Evolutionary conservation across 53 echinoderm and acorn worm genomes (phyloP).

Genomic region (Arbacia lixula): DNA sequence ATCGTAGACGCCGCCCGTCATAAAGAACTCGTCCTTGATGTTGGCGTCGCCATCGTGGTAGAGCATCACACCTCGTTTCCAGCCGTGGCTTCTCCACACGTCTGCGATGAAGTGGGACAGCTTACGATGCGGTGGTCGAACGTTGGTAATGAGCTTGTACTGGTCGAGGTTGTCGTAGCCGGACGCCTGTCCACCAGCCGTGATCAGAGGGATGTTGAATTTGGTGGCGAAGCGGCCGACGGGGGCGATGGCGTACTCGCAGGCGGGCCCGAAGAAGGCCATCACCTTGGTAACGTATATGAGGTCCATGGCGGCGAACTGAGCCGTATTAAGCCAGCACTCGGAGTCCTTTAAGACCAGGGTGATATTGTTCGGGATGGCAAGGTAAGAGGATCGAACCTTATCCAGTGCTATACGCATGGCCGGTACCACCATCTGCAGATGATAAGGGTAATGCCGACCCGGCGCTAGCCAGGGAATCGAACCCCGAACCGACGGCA

Average conservation of each 20-base stretch:
- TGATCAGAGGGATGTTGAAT: constrained; percentile 79
- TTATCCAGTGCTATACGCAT: constrained; percentile 76
- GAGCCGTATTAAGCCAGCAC: constrained; percentile 52
- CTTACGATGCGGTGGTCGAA: constrained; percentile 59
- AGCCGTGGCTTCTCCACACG: constrained; percentile 37
- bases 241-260: constrained; percentile 80
- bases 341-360: constrained; percentile 51
- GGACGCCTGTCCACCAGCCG: constrained; percentile 71
- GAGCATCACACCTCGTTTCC: constrained; percentile 66
- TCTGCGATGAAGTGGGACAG: constrained; percentile 52
- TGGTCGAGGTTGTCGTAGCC: constrained; percentile 53
- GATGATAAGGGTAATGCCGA: constrained; percentile 41
- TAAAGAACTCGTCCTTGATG: constrained; percentile 41
- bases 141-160: constrained; percentile 64
- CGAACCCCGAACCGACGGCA: constrained; percentile 14
- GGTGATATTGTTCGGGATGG: constrained; percentile 38
- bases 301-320: constrained; percentile 68
- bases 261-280: constrained; percentile 82
- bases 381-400: constrained; percentile 40
- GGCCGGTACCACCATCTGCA: constrained; percentile 75
- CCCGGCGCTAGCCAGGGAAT: constrained; percentile 40
- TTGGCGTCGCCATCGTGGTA: constrained; percentile 56
- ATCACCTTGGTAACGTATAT: constrained; percentile 53
- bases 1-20: constrained; percentile 19
- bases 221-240: constrained; percentile 62